Evolutionary conservation across 2,113 vertebrate species (phyloP).

Genomic region (Cynopterus brachyotis): DNA sequence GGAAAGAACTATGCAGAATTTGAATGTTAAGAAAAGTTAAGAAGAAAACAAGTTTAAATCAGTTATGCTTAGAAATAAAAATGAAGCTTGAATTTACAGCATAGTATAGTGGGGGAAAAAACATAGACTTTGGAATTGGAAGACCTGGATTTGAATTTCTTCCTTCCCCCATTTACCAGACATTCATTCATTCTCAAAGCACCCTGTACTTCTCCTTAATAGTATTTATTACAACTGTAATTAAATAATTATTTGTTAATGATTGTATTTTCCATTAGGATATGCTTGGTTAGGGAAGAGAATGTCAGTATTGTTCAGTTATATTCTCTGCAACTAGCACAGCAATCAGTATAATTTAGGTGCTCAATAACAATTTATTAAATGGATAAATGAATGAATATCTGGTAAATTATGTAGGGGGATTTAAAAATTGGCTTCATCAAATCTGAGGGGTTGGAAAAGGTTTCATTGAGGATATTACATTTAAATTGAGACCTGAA

Average conservation of each 20-base stretch:
- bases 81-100: neutral
- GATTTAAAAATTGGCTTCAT: neutral
- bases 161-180: neutral
- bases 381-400: constrained; percentile 8
- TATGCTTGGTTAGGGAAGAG: constrained; percentile 20
- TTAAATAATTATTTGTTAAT: constrained; percentile 21
- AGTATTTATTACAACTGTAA: neutral
- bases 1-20: neutral
- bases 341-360: neutral
- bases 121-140: neutral
- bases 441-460: neutral
- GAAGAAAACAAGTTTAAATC: constrained; percentile 22
- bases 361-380: constrained; percentile 27
- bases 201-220: neutral
- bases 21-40: neutral
- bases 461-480: neutral
- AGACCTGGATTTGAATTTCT: constrained; percentile 43
- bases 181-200: constrained; percentile 35
- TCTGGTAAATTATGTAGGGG: neutral
- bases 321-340: neutral
- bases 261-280: constrained; percentile 19
- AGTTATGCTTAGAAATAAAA: constrained; percentile 41
- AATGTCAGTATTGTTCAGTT: neutral
- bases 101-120: neutral
- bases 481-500: neutral